Conservation (phyloP, 30 jellyfish, hydroid and myxozoan species). For the Aurelia sp. region DNA sequence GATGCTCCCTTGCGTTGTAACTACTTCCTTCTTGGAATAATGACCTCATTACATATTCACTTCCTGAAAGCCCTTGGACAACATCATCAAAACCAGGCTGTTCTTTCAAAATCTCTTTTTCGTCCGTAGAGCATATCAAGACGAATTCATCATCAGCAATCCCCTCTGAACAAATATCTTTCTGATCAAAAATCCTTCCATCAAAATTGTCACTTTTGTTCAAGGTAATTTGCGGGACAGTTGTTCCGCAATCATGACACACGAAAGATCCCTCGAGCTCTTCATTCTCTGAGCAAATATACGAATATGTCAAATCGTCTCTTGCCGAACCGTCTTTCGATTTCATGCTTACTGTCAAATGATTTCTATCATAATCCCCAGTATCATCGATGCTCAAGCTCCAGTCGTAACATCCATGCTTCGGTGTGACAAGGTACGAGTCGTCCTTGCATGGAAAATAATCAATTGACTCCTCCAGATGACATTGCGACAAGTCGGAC, state of each 20-base stretch:
- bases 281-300: conserved; percentile 62
- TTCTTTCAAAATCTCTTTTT: neutral
- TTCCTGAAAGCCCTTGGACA: neutral
- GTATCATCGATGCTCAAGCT: conserved; percentile 48
- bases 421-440: conserved; percentile 16
- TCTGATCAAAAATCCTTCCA: neutral
- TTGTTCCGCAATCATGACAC: conserved; percentile 70
- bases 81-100: neutral
- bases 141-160: conserved; percentile 58
- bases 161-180: neutral
- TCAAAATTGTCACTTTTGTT: conserved; percentile 10
- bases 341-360: conserved; percentile 64
- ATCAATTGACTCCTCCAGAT: conserved; percentile 26
- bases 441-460: conserved; percentile 59
- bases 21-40: neutral
- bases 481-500: conserved; percentile 34
- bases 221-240: conserved; percentile 26
- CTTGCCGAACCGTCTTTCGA: conserved; percentile 27
- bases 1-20: too few species aligned
- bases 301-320: conserved; percentile 31
- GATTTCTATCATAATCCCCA: conserved; percentile 33
- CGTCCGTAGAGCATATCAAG: conserved; percentile 31
- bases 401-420: conserved; percentile 68
- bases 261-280: conserved; percentile 71
- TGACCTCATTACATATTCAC: conserved; percentile 1